phyloP scores from a whole-genome alignment of 1,140 invertebrate species.

The Lineus longissimus region DNA sequence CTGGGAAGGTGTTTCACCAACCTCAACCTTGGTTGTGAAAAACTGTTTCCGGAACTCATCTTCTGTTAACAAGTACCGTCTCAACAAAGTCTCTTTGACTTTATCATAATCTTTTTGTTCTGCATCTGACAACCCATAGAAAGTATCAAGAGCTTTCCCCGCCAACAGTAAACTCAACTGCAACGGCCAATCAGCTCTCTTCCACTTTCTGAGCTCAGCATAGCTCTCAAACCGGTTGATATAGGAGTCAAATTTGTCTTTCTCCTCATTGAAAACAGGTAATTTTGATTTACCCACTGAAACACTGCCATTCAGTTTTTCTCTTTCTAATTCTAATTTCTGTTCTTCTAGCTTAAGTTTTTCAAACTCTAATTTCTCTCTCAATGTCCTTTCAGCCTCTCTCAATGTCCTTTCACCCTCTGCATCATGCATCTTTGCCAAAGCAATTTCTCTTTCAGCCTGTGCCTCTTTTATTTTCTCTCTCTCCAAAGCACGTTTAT shows the following conservation, averaged over 20 bases:
- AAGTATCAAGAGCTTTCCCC: constrained; percentile 23
- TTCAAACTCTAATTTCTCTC: no score
- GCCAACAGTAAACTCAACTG: constrained; percentile 19
- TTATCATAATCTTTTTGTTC: constrained; percentile 19
- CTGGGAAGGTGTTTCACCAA: constrained; percentile 16
- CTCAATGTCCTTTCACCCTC: no score
- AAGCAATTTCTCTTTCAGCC: no score
- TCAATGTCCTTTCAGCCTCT: no score
- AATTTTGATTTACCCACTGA: not conserved
- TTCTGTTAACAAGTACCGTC: constrained; percentile 21
- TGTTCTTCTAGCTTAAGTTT: no score
- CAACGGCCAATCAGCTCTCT: constrained; percentile 9
- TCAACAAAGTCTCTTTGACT: constrained; percentile 24
- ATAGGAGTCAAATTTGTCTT: constrained; percentile 21
- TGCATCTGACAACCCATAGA: constrained; percentile 13
- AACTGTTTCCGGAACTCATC: constrained; percentile 19
- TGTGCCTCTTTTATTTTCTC: no score
- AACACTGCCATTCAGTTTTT: no score
- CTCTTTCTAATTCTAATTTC: no score
- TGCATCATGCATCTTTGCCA: no score
- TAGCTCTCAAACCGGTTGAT: constrained; percentile 18
- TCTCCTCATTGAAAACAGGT: constrained; percentile 18
- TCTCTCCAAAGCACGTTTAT: no score
- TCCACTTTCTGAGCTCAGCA: constrained; percentile 15
- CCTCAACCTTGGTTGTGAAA: constrained; percentile 8